Evolutionary conservation across 2,888 invertebrate species (phyloP), one percentile per base, ranked within the genome.

Genomic region (Drosophila kanekoi): DNA sequence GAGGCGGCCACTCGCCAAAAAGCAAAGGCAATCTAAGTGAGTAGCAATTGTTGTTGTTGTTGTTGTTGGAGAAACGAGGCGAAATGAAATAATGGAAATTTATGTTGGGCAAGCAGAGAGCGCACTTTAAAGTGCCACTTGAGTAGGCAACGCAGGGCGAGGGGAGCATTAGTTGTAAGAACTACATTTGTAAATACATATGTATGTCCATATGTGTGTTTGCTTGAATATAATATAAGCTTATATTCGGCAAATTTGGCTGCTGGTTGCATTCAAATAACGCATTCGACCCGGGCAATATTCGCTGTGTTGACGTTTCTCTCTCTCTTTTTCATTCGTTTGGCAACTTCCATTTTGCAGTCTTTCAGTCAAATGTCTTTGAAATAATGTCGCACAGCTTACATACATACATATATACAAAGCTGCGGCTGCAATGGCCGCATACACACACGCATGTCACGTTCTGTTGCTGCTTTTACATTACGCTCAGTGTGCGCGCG

Each of bases 61-160:
- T 49, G 41, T 38, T 51, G 49, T 45, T 60, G 44, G 47, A 52
- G 69, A 86, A 80, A 77, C 72, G 79, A 68, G 54, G 69, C 79
- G 76, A 81, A 82, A 80, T 82, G 66, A 78, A 86, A 83, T 86
- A 86, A 82, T 77, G 86, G 68, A 82, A 86, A 86, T 78, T 81
- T 79, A 83, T 80, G 81, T 83, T 79, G 69, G 71, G 45, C 68
- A 63, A 76, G 60, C 63, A 58, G 61, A 68, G 77, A 77, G 78
- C 71, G 71, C 61, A 60, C 44, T 75, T 75, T 72, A 58, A 80
- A 80, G 75, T 76, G 56, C 52, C 61, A 68, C 68, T 77, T 68
- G 56, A 72, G 45, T 40, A 35, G 47, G 49, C 44, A 64, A 53
- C n/a, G 37, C 13, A 14, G 38, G 23, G 18, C 48, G 20, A 14